phyloP scores from a whole-genome alignment of 2,113 vertebrate genomes.

The Bucco capensis region DNA sequence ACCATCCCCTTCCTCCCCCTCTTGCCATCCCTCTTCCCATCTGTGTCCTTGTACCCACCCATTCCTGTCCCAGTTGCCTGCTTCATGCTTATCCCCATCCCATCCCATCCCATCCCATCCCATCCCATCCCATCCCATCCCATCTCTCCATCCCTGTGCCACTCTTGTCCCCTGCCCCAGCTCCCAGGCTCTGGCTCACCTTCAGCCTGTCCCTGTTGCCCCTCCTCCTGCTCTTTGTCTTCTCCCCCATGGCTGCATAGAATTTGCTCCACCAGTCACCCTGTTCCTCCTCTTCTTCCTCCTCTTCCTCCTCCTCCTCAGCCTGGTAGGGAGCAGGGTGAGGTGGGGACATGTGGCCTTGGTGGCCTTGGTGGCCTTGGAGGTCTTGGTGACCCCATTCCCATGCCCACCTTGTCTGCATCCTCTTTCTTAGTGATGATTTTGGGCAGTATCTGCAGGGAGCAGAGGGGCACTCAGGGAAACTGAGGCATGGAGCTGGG shows the following conservation, averaged over 20 bases:
- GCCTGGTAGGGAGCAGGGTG: background rate
- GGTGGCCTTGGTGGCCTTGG: background rate
- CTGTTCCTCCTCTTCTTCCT: background rate
- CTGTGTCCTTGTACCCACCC: background rate
- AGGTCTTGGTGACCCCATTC: fast-evolving
- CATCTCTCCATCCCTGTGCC: too few relatives aligned
- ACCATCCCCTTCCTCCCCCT: background rate
- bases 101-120: background rate
- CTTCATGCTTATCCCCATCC: too few relatives aligned
- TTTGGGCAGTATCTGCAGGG: background rate
- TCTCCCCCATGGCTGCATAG: slow-evolving; percentile 34
- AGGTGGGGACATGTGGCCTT: background rate
- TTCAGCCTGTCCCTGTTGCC: slow-evolving; percentile 48
- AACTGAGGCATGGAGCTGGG: background rate
- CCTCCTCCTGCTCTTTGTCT: background rate
- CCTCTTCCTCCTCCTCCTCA: background rate
- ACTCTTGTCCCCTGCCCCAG: background rate
- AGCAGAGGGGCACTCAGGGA: background rate
- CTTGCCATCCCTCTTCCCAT: too few relatives aligned
- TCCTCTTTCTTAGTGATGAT: fast-evolving
- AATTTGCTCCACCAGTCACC: slow-evolving; percentile 77
- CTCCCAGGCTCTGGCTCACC: slow-evolving; percentile 8
- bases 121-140: background rate
- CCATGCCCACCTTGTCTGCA: background rate
- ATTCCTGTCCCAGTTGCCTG: background rate